Evolutionary conservation across 64 coral and sea anemone species (phyloP), one percentile per base, ranked within the genome.

Genomic region (Actinia tenebrosa): DNA sequence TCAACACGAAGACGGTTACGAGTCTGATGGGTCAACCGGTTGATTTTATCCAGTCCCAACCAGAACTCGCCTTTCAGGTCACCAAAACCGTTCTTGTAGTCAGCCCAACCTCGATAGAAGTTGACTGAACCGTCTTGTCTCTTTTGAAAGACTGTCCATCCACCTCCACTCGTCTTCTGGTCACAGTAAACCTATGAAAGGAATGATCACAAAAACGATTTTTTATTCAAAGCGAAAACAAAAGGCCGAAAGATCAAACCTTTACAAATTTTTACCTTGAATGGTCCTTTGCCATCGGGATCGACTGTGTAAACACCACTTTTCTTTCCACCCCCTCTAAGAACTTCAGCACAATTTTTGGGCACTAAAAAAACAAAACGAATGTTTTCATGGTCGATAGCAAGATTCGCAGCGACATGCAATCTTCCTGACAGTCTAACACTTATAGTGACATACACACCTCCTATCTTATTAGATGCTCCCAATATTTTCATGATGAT

Each of bases 1-100:
- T 45, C 84, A 56, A 90, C 84, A 59, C 82, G 83, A 14, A 90
- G 63, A 18, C 45, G 83, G 66, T 59, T 90, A 45, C 56, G 62
- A 8, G 82, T 44, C 47, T 20, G 3, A 61, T 66, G 80, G 16
- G 69, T 84, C 56, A 58, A 66, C 22, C 60, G 56, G 7, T 77
- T 43, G 26, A 90, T 58, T 53, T 78, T 27, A 7, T 90, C 64
- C 16, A 90, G 26, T 13, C 89, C 89, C 53, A 90, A 83, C 89
- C 89, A 90, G 58, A 85, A 90, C 1, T 90, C 89, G 27, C 64
- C 64, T 16, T 64, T 85, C 66, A 90, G 20, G 82, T 84, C 77
- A 27, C 89, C 89, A 78, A 90, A 90, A 45, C 89, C 89, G 58
- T 45, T 77, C 52, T 85, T 85, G 63, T 90, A 90, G 15, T 90